Evolutionary conservation across 2,888 invertebrate species (phyloP).

Genomic region (Perithous albicinctus): DNA sequence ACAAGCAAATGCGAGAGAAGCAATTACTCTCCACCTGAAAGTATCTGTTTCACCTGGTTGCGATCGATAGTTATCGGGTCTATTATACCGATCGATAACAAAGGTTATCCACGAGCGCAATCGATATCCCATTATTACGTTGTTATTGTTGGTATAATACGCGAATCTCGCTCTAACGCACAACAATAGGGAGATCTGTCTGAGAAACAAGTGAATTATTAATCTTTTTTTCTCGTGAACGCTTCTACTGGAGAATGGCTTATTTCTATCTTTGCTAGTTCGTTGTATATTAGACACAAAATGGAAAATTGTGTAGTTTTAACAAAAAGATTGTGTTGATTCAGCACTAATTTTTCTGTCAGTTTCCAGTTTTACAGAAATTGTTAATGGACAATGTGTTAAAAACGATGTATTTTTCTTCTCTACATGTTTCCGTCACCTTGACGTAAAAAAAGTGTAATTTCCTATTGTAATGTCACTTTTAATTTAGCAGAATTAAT

Average conservation of each 20-base stretch:
- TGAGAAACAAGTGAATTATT: constrained; percentile 15
- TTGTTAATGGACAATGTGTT: no score
- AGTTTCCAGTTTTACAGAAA: no score
- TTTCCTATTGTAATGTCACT: no score
- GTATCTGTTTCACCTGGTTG: constrained; percentile 29
- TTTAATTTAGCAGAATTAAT: no score
- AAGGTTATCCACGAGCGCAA: constrained; percentile 69
- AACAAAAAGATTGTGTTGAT: no score
- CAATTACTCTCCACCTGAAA: constrained; percentile 18
- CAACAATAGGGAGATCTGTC: neutral
- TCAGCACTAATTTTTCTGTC: no score
- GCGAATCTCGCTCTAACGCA: constrained; percentile 20
- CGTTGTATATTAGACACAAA: no score
- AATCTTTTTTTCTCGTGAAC: neutral
- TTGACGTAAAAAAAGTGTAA: no score
- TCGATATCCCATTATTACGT: constrained; percentile 72
- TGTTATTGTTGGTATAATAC: constrained; percentile 62
- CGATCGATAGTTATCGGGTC: constrained; percentile 30
- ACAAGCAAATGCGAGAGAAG: constrained; percentile 17
- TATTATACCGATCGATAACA: constrained; percentile 72
- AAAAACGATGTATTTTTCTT: no score
- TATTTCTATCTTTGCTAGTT: neutral
- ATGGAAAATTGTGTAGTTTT: no score
- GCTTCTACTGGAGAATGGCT: neutral
- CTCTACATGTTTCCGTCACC: no score